phyloP scores from a whole-genome alignment of 1,140 invertebrate species.

The Platyscapa corneri region DNA sequence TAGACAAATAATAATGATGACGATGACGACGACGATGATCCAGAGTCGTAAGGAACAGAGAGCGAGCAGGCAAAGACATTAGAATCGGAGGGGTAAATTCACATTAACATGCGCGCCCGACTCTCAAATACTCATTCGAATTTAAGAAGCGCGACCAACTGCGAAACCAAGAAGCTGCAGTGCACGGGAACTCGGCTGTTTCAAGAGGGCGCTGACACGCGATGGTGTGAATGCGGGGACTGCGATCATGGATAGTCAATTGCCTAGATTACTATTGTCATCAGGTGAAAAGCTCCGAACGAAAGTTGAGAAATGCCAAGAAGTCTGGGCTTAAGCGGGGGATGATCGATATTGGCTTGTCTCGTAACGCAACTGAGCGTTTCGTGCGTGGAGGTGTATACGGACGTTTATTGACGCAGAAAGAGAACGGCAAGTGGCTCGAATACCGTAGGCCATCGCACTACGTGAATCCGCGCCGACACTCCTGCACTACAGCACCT shows the following conservation, averaged over 20 bases:
- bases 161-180: no score
- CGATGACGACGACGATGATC: no score
- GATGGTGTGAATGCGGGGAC: neutral
- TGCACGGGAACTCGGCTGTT: no score
- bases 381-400: neutral
- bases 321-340: neutral
- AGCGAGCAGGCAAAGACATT: no score
- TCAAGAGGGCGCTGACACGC: neutral
- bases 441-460: neutral
- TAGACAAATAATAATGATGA: no score
- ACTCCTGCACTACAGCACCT: neutral
- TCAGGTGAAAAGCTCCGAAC: slow-evolving; percentile 12
- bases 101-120: no score
- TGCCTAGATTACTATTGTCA: slow-evolving; percentile 12
- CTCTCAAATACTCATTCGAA: no score
- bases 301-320: slow-evolving; percentile 8
- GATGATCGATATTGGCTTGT: slow-evolving; percentile 5
- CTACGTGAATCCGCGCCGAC: neutral
- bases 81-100: no score
- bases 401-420: slow-evolving; percentile 4
- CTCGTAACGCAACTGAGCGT: neutral
- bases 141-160: neutral
- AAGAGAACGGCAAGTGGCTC: neutral
- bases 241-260: neutral
- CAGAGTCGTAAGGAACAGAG: no score